phyloP scores from a whole-genome alignment of 2,797 vertebrate genomes.

The Naso thynnoides region DNA sequence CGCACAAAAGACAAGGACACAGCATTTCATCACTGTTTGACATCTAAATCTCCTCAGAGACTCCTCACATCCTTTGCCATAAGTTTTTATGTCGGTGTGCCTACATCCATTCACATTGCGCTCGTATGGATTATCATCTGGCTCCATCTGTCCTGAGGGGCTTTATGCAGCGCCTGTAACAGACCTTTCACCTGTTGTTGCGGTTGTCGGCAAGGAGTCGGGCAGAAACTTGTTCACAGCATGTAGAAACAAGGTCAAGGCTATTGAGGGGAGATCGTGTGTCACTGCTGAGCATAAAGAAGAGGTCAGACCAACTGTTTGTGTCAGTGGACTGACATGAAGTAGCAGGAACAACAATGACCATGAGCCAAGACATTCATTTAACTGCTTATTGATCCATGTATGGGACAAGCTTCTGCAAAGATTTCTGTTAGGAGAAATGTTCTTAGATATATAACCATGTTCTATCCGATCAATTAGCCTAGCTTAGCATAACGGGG shows the following conservation, averaged over 20 bases:
- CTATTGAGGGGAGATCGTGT: slow-evolving; percentile 20
- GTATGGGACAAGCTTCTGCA: slow-evolving; percentile 4
- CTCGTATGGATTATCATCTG: slow-evolving; percentile 44
- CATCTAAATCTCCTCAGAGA: slow-evolving; percentile 48
- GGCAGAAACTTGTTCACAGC: slow-evolving; percentile 29
- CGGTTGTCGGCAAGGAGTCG: neutral
- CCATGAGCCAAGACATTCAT: slow-evolving; percentile 4
- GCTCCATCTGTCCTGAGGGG: slow-evolving; percentile 32
- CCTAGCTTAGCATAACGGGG: neutral
- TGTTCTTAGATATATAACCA: no score
- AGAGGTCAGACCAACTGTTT: slow-evolving; percentile 34
- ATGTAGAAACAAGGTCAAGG: slow-evolving; percentile 24
- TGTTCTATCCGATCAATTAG: neutral
- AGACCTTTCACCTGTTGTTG: slow-evolving; percentile 71
- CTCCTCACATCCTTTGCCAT: slow-evolving; percentile 24
- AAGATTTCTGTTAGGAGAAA: neutral
- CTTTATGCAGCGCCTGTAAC: slow-evolving; percentile 40
- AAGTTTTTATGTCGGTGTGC: slow-evolving; percentile 31
- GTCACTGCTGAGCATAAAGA: neutral
- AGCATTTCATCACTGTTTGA: slow-evolving; percentile 56
- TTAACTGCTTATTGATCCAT: slow-evolving; percentile 4
- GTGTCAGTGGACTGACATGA: neutral
- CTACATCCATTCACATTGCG: slow-evolving; percentile 33
- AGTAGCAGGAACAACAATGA: slow-evolving; percentile 10
- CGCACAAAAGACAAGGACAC: slow-evolving; percentile 57